Percentiles rank a stretch among this genome's conserved stretches.
Evolutionary conservation across 1,140 invertebrate species (phyloP).

Genomic region (Centruroides sculpturatus): DNA sequence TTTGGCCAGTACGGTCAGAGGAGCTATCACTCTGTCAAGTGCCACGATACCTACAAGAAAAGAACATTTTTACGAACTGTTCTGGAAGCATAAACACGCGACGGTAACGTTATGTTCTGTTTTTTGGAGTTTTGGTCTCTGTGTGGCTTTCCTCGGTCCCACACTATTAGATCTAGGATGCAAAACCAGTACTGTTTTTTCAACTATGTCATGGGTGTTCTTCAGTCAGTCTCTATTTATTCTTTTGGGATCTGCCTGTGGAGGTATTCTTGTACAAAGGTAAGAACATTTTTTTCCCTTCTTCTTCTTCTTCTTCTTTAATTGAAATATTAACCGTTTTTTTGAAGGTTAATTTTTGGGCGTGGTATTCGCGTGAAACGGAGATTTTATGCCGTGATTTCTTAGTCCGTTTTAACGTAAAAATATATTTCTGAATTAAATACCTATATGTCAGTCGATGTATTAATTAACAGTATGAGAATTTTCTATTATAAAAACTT

Average conservation of each 20-base stretch:
- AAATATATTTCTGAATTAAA: no score
- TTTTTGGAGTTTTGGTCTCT: slow-evolving; percentile 37
- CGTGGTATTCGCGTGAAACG: no score
- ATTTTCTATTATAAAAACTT: no score
- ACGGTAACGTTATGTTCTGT: slow-evolving; percentile 32
- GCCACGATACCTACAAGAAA: slow-evolving; percentile 8
- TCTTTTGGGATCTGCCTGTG: slow-evolving; percentile 33
- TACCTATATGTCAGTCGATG: no score
- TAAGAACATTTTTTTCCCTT: slow-evolving; percentile 20
- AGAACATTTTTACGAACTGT: slow-evolving; percentile 27
- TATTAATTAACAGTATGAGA: no score
- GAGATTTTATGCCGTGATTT: no score
- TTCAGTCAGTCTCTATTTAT: slow-evolving; percentile 36
- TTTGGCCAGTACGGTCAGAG: neutral
- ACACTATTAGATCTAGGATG: slow-evolving; percentile 35
- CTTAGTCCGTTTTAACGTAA: no score
- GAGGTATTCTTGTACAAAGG: slow-evolving; percentile 33
- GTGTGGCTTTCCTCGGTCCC: slow-evolving; percentile 36
- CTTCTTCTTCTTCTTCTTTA: neutral
- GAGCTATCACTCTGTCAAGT: neutral
- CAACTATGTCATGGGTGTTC: slow-evolving; percentile 36
- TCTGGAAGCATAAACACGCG: slow-evolving; percentile 29
- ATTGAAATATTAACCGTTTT: no score
- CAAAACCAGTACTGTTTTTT: slow-evolving; percentile 30
- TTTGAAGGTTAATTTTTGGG: no score